Conservation (phyloP, 1,140 invertebrate genomes). For the Drosophila virilis region DNA sequence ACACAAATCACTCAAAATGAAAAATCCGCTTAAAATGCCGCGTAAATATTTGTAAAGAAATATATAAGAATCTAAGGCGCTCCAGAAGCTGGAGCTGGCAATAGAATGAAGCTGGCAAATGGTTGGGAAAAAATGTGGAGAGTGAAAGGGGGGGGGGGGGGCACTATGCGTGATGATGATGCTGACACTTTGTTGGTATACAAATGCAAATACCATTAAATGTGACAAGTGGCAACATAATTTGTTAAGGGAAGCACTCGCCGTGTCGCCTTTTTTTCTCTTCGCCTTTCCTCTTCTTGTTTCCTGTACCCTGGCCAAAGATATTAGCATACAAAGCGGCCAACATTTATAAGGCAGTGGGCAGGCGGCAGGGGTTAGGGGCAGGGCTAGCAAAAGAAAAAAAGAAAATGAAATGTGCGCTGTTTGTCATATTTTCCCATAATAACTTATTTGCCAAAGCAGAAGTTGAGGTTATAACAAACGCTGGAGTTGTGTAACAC, state of each 20-base stretch:
- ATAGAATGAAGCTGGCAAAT: neutral
- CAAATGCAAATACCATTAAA: constrained; percentile 83
- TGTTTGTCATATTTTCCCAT: constrained; percentile 75
- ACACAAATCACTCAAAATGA: constrained; percentile 82
- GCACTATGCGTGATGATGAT: constrained; percentile 64
- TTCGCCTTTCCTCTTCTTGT: neutral
- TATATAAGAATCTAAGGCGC: constrained; percentile 39
- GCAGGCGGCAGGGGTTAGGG: neutral
- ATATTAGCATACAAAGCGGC: constrained; percentile 78
- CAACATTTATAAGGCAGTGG: constrained; percentile 58
- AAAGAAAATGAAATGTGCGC: constrained; percentile 48
- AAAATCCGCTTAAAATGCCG: constrained; percentile 81
- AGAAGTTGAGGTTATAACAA: neutral
- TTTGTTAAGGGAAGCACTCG: constrained; percentile 70
- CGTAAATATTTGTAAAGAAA: constrained; percentile 80
- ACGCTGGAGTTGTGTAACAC: constrained; percentile 14
- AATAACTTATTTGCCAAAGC: constrained; percentile 65
- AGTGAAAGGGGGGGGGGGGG: neutral
- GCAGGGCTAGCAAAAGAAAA: neutral
- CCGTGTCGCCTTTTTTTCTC: constrained; percentile 23
- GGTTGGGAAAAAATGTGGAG: neutral
- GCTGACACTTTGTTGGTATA: constrained; percentile 78
- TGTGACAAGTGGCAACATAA: constrained; percentile 83
- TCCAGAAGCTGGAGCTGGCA: neutral
- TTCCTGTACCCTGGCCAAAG: constrained; percentile 5